Percentiles rank a stretch among this genome's conserved stretches.
phyloP scores from a whole-genome alignment of 2,113 vertebrate genomes.

The Tachuris rubrigastra region DNA sequence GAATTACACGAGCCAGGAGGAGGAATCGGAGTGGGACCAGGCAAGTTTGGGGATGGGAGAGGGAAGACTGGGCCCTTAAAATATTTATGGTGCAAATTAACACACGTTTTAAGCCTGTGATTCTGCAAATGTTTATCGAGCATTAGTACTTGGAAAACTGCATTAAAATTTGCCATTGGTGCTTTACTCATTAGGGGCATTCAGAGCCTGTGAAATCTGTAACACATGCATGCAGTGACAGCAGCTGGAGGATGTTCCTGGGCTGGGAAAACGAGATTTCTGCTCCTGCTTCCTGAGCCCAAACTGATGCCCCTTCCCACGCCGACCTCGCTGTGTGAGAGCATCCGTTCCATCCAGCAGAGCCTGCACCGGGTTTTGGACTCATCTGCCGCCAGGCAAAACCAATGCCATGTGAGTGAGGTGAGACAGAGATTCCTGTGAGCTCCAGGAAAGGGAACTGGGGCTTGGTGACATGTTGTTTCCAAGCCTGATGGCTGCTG shows the following conservation, averaged over 20 bases:
- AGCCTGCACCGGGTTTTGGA: fast-evolving
- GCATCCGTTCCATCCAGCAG: background rate
- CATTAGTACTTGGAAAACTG: constrained; percentile 8
- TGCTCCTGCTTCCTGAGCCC: background rate
- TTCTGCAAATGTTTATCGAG: constrained; percentile 36
- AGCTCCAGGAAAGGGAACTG: background rate
- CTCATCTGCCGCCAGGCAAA: background rate
- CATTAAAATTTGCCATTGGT: constrained; percentile 34
- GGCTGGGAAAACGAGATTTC: background rate
- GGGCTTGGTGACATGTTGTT: fast-evolving
- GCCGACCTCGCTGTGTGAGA: fast-evolving
- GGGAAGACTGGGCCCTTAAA: background rate
- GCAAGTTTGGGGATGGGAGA: background rate
- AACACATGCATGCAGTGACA: background rate
- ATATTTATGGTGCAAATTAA: constrained; percentile 13
- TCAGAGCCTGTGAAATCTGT: background rate
- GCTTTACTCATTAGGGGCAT: constrained; percentile 10
- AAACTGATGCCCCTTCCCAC: background rate
- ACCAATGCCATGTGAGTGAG: fast-evolving
- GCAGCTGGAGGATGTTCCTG: constrained; percentile 13
- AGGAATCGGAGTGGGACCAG: background rate
- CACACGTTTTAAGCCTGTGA: background rate
- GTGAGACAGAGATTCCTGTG: background rate
- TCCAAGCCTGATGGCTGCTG: background rate
- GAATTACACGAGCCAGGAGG: background rate